Percentiles rank a stretch among this genome's conserved stretches.
These are phyloP conservation scores for Callipepla californica DNA, from an alignment of 2,113 vertebrate genomes.

Conservation along the genomic window DNA sequence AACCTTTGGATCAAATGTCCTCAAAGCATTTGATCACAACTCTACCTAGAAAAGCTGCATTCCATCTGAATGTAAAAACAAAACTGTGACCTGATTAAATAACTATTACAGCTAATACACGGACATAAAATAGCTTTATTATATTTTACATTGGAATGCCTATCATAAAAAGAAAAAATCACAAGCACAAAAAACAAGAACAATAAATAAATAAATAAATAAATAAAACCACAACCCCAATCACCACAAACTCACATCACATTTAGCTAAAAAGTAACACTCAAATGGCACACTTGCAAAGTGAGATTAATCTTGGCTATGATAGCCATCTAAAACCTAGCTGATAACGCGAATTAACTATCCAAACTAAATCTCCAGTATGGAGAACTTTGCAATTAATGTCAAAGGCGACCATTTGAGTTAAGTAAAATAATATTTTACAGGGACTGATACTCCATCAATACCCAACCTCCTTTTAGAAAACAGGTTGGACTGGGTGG, in stretches of 20 bases:
- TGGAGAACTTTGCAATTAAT: fast-evolving
- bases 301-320: not conserved
- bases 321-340: not conserved
- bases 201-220: too few relatives aligned
- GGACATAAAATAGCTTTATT: not conserved
- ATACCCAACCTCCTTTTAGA: not conserved
- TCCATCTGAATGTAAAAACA: not conserved
- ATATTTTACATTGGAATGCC: not conserved
- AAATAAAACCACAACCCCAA: not conserved
- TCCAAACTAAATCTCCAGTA: not conserved
- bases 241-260: not conserved
- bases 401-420: not conserved
- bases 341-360: not conserved
- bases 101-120: not conserved
- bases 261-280: not conserved
- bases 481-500: not conserved
- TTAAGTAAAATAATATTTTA: not conserved
- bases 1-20: not conserved
- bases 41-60: not conserved
- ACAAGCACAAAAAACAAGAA: not conserved
- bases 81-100: not conserved
- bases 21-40: not conserved
- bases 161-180: not conserved
- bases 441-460: not conserved
- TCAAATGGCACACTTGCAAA: not conserved